Evolutionary conservation across 2,113 vertebrate genomes (phyloP), one percentile per base, ranked within the genome.

Genomic region (Gallinago media): DNA sequence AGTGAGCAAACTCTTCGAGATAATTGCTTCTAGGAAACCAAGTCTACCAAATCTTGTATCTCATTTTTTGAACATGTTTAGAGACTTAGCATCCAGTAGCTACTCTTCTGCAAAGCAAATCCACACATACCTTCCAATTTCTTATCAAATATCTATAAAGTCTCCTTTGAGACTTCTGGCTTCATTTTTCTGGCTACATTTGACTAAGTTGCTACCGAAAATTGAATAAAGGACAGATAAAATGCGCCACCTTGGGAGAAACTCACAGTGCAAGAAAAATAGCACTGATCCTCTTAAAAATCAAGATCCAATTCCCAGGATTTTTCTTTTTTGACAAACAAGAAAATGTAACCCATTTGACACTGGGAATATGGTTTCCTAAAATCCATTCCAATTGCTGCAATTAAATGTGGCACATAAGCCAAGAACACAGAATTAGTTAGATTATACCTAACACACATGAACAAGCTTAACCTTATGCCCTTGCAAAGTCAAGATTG

Each of bases 141-240:
- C 74, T 86, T 71, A 74, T 65, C 36, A 91, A 70, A 91, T 52
- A 85, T 32, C 40, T 56, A 79, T 52, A 52, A 86, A 86, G 86
- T 54, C 88, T 91, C 55, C n/a, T 89, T 89, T 91, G 49, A 18
- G 94, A 93, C 50, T 77, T 83, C 46, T 38, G 55, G 27, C 34
- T 89, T 95, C 3, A 29, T 72, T 89, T 83, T 81, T 56, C 73
- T 80, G 77, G 44, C 72, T 77, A n/a, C 19, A 84, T 81, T 68
- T 73, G 46, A 59, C 50, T 54, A 31, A 46, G 25, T 78, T 95
- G 74, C 74, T 50, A 75, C 74, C 72, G 52, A 59, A 79, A 89
- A 81, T 8, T 65, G 38, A 89, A 89, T 74, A 75, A 84, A 87
- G 40, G 71, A 94, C 71, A 93, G 95, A 71, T 61, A 76, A 93